Percentiles rank a stretch among this genome's conserved stretches.
These are phyloP conservation scores for Oryzias woworae DNA, from an alignment of 2,113 vertebrate species.

Conservation along the genomic window DNA sequence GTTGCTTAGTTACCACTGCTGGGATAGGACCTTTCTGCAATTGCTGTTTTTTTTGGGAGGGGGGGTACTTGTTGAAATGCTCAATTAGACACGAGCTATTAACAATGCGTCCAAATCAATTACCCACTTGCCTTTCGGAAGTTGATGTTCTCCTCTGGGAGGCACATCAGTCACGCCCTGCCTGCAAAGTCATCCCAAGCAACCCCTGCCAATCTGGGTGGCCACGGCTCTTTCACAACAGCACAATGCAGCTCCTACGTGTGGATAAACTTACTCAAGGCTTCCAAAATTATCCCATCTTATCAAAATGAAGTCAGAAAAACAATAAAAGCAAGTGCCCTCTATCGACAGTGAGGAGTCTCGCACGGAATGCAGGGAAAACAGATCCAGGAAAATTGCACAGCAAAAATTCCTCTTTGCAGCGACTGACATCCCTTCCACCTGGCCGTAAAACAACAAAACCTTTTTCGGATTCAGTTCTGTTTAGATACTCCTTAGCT, in stretches of 20 bases:
- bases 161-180: conserved; percentile 63
- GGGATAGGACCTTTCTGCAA: too few species aligned
- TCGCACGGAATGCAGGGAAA: conserved; percentile 69
- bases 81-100: conserved; percentile 63
- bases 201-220: conserved; percentile 74
- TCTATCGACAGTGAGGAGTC: conserved; percentile 71
- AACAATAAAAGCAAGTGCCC: conserved; percentile 68
- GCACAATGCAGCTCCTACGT: conserved; percentile 72
- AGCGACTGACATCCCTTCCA: conserved; percentile 63
- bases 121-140: conserved; percentile 69
- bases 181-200: conserved; percentile 59
- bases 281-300: conserved; percentile 75
- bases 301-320: conserved; percentile 78
- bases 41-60: conserved; percentile 3
- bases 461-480: conserved; percentile 60
- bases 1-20: too few species aligned
- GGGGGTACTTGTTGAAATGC: conserved; percentile 31
- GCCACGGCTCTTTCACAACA: conserved; percentile 70
- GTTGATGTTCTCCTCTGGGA: conserved; percentile 60
- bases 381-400: conserved; percentile 45
- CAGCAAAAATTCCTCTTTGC: conserved; percentile 52
- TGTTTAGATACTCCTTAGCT: conserved; percentile 77
- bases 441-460: conserved; percentile 78
- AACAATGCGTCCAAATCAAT: conserved; percentile 66
- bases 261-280: conserved; percentile 75